Evolutionary conservation across 1,140 invertebrate species (phyloP), one percentile per base, ranked within the genome.

Genomic region (Platorchestia sp.): DNA sequence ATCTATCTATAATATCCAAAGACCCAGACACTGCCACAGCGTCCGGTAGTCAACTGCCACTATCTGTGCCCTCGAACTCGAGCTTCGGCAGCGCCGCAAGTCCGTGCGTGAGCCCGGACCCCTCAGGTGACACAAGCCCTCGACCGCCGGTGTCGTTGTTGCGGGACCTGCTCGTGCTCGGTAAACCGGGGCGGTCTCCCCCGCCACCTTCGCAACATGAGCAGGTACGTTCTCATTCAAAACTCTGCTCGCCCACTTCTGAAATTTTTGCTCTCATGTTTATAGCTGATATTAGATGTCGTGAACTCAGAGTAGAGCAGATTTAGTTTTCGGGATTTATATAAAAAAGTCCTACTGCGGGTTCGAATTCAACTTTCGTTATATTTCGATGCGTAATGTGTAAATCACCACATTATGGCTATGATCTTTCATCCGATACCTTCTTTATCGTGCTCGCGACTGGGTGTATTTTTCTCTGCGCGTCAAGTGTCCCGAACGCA

Each of bases 41-140:
- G 43, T 45, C 40, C 0, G 45, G 3, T 47, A 44, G 44, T 45
- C 36, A 44, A 42, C 45, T 93, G 44, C 43, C 91, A 45, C 45
- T 45, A 6, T 47, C 91, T 44, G 91, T 93, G 19, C 91, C 91
- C 0, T 93, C 91, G 43, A 93, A 93, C 40, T 93, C 91, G 45
- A 93, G 91, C 45, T 93, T 93, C 44, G 91, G 91, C 7, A 93
- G 91, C 44, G 44, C 91, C 40, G 45, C 91, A 10, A 93, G 91
- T 47, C 91, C 91, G 43, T 93, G 91, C 40, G 91, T 93, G 45
- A 93, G 91, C 44, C 91, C 91, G 10, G 91, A 93, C 91, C 91
- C 91, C 47, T 47, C 91, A 44, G 91, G 91, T 16, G 91, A 93
- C 7, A 47, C 43, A 22, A 93, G 91, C 36, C 91, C 91, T 40